Evolutionary conservation across 1,140 invertebrate genomes (phyloP).

Genomic region (Homalodisca vitripennis): DNA sequence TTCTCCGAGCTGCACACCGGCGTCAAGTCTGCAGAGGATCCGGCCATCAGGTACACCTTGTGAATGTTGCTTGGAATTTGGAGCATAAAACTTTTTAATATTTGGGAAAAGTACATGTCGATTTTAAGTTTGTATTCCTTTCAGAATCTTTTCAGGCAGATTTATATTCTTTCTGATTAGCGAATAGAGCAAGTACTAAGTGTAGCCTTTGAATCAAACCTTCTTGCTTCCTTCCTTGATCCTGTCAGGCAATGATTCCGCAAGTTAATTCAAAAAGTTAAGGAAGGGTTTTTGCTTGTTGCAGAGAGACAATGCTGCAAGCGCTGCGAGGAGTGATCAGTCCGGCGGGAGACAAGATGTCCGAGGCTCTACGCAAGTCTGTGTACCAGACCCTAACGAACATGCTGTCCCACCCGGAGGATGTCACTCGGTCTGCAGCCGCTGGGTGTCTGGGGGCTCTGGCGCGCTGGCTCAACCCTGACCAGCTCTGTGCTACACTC

Average conservation of each 20-base stretch:
- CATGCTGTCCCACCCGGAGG: constrained; percentile 73
- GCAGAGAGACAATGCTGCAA: constrained; percentile 87
- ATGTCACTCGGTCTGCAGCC: constrained; percentile 73
- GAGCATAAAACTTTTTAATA: too few relatives aligned
- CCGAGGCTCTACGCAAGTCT: constrained; percentile 72
- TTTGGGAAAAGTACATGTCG: too few relatives aligned
- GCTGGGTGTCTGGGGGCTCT: constrained; percentile 88
- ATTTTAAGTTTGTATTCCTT: too few relatives aligned
- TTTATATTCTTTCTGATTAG: too few relatives aligned
- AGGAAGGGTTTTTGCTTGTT: too few relatives aligned
- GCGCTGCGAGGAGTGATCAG: constrained; percentile 80
- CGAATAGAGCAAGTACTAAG: too few relatives aligned
- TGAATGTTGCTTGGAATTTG: too few relatives aligned
- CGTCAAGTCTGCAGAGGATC: constrained; percentile 82
- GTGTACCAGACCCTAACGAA: constrained; percentile 68
- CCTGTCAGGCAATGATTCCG: too few relatives aligned
- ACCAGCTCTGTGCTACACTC: constrained; percentile 73
- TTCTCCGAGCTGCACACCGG: constrained; percentile 88
- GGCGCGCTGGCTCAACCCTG: constrained; percentile 69
- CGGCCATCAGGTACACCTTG: constrained; percentile 64
- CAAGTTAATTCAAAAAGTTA: too few relatives aligned
- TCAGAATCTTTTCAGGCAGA: too few relatives aligned
- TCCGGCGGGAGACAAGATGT: constrained; percentile 87
- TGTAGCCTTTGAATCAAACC: too few relatives aligned
- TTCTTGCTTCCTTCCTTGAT: too few relatives aligned